Conservation (phyloP, 2,888 invertebrate genomes). For the Drosophila mettleri region DNA sequence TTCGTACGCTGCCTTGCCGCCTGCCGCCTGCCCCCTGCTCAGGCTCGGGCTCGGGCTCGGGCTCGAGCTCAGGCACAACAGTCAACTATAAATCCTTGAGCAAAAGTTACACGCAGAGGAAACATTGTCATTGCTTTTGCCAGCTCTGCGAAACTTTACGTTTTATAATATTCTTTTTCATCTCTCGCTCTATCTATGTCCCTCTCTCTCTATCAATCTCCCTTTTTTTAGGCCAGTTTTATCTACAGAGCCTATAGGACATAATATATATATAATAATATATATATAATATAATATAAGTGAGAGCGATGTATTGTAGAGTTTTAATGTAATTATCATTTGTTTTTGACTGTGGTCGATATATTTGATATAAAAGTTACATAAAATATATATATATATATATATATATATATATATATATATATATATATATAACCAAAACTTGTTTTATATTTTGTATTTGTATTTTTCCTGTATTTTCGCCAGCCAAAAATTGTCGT, state of each 20-base stretch:
- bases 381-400: neutral
- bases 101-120: slow-evolving; percentile 74
- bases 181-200: neutral
- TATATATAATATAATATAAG: slow-evolving; percentile 4
- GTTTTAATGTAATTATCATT: neutral
- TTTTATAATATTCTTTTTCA: slow-evolving; percentile 50
- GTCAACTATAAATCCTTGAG: slow-evolving; percentile 74
- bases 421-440: neutral
- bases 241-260: slow-evolving; percentile 1
- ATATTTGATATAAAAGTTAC: too few relatives aligned
- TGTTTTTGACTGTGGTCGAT: too few relatives aligned
- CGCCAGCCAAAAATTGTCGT: neutral
- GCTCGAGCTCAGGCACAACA: slow-evolving; percentile 24
- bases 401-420: neutral
- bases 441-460: neutral
- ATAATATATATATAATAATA: too few relatives aligned
- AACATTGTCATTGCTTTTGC: slow-evolving; percentile 74
- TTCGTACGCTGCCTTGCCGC: neutral
- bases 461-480: neutral
- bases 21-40: neutral
- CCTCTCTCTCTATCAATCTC: neutral
- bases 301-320: neutral
- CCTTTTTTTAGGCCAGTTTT: neutral
- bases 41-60: neutral
- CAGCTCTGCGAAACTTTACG: slow-evolving; percentile 57